Percentiles rank a stretch among this genome's conserved stretches.
Evolutionary conservation across 1,140 invertebrate species (phyloP).

Genomic region (Rhyacophila brunnea): DNA sequence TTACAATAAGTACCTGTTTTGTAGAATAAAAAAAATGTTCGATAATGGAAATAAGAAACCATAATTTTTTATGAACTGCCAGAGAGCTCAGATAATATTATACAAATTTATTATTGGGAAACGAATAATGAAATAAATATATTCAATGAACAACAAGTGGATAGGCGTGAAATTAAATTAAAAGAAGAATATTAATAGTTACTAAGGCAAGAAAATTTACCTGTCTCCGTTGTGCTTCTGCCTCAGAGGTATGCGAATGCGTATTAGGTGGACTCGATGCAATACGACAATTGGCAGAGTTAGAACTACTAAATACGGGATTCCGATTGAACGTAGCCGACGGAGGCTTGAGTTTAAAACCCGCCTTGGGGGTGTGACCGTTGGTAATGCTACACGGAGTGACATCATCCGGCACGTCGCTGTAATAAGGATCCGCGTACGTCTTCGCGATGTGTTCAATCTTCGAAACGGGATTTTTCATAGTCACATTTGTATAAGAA

Average conservation of each 20-base stretch:
- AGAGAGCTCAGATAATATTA: too few species aligned
- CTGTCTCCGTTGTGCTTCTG: conserved; percentile 15
- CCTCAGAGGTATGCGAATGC: background rate
- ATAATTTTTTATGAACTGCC: too few species aligned
- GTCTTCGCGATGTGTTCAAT: conserved; percentile 50
- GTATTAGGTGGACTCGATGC: background rate
- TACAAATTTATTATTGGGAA: too few species aligned
- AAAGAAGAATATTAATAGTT: background rate
- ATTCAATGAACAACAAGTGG: too few species aligned
- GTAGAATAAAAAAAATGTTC: too few species aligned
- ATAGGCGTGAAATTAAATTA: background rate
- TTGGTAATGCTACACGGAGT: background rate
- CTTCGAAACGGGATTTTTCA: conserved; percentile 43
- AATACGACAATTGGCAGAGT: background rate
- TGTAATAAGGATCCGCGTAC: conserved; percentile 31
- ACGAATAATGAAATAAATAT: too few species aligned
- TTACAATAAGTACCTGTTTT: too few species aligned
- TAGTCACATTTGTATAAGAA: conserved; percentile 47
- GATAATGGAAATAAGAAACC: too few species aligned
- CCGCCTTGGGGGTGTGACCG: background rate
- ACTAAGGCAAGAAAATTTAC: conserved; percentile 3
- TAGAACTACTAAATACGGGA: conserved; percentile 38
- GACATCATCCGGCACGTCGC: conserved; percentile 27
- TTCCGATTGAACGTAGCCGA: conserved; percentile 58
- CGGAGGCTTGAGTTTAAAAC: conserved; percentile 46